Base-by-base conservation (phyloP, 2,888 invertebrate species). In the Pheosia gnoma region DNA sequence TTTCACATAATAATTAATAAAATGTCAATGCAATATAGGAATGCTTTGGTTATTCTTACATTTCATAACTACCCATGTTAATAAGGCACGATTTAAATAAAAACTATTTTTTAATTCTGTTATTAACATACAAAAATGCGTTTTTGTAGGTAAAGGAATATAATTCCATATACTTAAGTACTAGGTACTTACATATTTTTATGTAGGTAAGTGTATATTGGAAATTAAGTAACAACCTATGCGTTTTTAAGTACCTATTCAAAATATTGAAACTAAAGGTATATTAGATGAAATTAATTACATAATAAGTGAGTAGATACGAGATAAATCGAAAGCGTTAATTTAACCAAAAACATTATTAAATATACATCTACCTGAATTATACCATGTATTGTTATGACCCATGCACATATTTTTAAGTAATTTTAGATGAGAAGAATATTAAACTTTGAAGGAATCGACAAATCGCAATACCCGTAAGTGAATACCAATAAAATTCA, bases 31-130 rank as follows among this genome's bases (percentile, higher is more conserved):
- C 3, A 62, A 62, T 49, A 59, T 57, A 71, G 74, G 74, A 75
- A 75, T 75, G 75, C 63, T 75, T 69, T 63, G 51, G 61, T 57
- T 66, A 59, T 64, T 61, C 62, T 63, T 67, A 65, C 59, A 67
- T 59, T 65, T 67, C 62, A 49, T 62, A 64, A 63, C 60, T 67
- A 65, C 63, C 73, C 58, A 58, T 58, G 41, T 13, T 62, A 57
- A 58, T 66, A 71, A 69, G 73, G 74, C 66, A 75, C 71, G 56
- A 60, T 59, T 59, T 57, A 71, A 73, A 71, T 59, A 59, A 72
- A 62, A 63, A n/a, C 47, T 41, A 47, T 57, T 38, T 54, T n/a
- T 47, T 5, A 47, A 11, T 47, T 47, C n/a, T 0, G 8, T 43
- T 9, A 8, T 8, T 43, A 9, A 10, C 8, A 43, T 43, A 9